These are phyloP conservation scores for Papilio protenor DNA, from an alignment of 2,888 invertebrate species.

Conservation along the genomic window DNA sequence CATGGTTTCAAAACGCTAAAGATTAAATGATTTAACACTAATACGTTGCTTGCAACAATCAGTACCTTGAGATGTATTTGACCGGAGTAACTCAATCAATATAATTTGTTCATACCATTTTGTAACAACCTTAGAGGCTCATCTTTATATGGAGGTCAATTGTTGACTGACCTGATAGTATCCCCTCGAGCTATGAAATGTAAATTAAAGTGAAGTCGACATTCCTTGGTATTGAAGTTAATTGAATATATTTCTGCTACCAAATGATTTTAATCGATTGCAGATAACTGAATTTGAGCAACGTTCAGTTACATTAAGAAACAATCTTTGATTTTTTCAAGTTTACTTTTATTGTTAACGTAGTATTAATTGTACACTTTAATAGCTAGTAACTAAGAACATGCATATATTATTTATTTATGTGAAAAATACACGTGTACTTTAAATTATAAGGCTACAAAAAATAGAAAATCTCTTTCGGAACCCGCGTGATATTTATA, in stretches of 20 bases:
- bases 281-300: background rate
- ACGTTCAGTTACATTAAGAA: background rate
- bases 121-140: background rate
- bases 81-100: conserved; percentile 13
- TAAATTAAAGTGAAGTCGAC: background rate
- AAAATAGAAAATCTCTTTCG: background rate
- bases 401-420: background rate
- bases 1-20: background rate
- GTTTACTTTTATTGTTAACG: no score
- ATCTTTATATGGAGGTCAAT: conserved; percentile 15
- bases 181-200: conserved; percentile 12
- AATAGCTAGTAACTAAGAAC: no score
- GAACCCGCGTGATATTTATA: background rate
- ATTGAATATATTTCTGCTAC: background rate
- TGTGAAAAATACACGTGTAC: background rate
- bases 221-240: background rate
- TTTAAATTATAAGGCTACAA: background rate
- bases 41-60: conserved; percentile 1
- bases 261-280: background rate
- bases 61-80: conserved; percentile 15
- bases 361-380: background rate
- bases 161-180: background rate
- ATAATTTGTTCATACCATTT: conserved; percentile 22
- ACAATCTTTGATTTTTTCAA: background rate
- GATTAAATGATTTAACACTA: background rate